These are phyloP conservation scores for Malthinus flaveolus DNA, from an alignment of 2,888 invertebrate genomes.

Conservation along the genomic window DNA sequence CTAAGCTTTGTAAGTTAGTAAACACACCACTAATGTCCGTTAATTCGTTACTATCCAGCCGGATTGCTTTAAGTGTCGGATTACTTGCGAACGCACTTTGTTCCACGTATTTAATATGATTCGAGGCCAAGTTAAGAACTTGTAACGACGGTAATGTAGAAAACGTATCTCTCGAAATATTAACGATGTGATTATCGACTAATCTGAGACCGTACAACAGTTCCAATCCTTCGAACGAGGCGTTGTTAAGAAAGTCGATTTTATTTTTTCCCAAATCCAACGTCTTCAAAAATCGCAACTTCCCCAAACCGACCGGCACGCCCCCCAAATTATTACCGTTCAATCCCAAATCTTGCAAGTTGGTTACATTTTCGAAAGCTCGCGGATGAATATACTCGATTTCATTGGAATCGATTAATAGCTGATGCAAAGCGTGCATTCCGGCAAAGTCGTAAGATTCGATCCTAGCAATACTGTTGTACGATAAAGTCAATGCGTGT, in stretches of 20 bases:
- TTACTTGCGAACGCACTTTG: constrained; percentile 77
- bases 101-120: constrained; percentile 76
- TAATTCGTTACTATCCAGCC: constrained; percentile 77
- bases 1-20: constrained; percentile 71
- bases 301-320: constrained; percentile 71
- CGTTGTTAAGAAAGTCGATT: constrained; percentile 70
- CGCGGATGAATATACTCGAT: constrained; percentile 70
- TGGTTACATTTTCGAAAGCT: constrained; percentile 77
- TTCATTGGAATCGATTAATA: constrained; percentile 75
- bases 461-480: constrained; percentile 71
- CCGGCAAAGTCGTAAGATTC: constrained; percentile 74
- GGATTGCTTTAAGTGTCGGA: constrained; percentile 72
- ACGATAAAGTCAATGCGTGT: constrained; percentile 73
- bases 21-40: constrained; percentile 79
- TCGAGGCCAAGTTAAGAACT: constrained; percentile 79
- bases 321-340: constrained; percentile 73
- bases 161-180: constrained; percentile 76
- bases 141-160: constrained; percentile 71
- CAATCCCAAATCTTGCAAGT: constrained; percentile 75
- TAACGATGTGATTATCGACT: constrained; percentile 78
- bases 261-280: constrained; percentile 82
- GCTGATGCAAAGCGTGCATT: constrained; percentile 71
- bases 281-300: constrained; percentile 71
- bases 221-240: constrained; percentile 73
- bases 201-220: constrained; percentile 76